Base-by-base conservation (phyloP, 1,140 invertebrate species). In the Drosophila bocqueti region DNA sequence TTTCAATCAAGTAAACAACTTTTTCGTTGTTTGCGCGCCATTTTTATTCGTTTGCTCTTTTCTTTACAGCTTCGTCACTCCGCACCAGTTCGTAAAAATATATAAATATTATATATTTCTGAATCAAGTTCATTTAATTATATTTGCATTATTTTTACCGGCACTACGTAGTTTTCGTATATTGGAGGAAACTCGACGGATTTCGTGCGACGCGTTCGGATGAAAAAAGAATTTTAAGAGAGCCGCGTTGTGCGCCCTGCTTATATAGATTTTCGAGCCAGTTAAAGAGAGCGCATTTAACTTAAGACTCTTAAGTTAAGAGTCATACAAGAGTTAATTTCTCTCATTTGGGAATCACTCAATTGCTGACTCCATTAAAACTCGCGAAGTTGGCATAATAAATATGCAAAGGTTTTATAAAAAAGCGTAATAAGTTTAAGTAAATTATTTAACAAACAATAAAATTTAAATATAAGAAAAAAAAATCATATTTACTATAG, bases 11-110 rank as follows among this genome's bases (percentile, higher is more conserved):
- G 58, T 61, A 54, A 79, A 74, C 63, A 59, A 62, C 59, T 31
- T 31, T 31, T 31, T 31, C 8, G 9, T 31, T 31, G 31, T 31
- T 31, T 31, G 55, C 83, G 72, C 80, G 83, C 83, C 83, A 80
- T 87, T 86, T 80, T 57, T 57, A 60, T 57, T 73, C 54, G 71
- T 45, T 57, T 31, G 26, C 45, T 59, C 49, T 58, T 68, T 72
- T 15, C 47, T 63, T 42, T 24, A 7, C 24, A 29, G n/a, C 40
- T 57, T 50, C 40, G 43, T 43, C 71, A 63, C 60, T 67, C 54
- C 63, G 50, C 34, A 68, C 52, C 62, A 69, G 69, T 63, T 83
- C 75, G 68, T 66, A 0, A 24, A 52, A 64, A 63, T 21, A 64
- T 62, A 83, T 67, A 83, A 66, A 66, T 50, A 45, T 46, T 65